Evolutionary conservation across 1,140 invertebrate species (phyloP), one percentile per base, ranked within the genome.

Genomic region (Saccostrea glomerata): DNA sequence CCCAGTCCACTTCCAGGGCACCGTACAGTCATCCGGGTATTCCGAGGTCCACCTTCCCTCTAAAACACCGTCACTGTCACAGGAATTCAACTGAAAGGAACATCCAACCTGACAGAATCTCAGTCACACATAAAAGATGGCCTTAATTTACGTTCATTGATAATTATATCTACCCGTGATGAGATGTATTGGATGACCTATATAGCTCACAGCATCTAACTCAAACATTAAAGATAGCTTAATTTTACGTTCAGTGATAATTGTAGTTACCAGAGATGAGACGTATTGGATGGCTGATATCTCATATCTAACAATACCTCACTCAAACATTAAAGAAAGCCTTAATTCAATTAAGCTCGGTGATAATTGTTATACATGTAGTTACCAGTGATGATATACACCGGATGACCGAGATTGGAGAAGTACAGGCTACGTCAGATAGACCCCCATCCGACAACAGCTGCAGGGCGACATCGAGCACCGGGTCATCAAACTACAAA

Each of bases 11-110:
- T 97, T 97, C 0, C 97, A 97, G 4, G 93, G 93, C 13, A 63
- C 54, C 0, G 91, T 92, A 84, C 89, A 86, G 82, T 86, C 87
- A 13, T 91, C 88, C 0, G 92, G 91, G 94, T 98, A 98, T 91
- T 98, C 97, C 63, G 97, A 96, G 0, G 96, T 96, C 98, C 98
- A 99, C 93, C 98, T 98, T 0, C 98, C 98, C 92, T 97, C 96
- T 60, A 99, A 92, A 0, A 97, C 97, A 0, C 98, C 98, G 92
- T 97, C 96, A 93, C 98, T 98, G 94, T 99, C 98, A 66, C 70
- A 36, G 55, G 82, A 77, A 36, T 87, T 89, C 2, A 58, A 77
- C 85, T 89, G 56, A 23, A 58, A 88, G 9, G 0, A 23, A 6
- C 47, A 47, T 6, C 47, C 5, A 7, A 47, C 47, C 47, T 0